Percentiles rank a stretch among this genome's conserved stretches.
These are phyloP conservation scores for Oophaga pumilio DNA, from an alignment of 2,113 vertebrate species.

Conservation along the genomic window DNA sequence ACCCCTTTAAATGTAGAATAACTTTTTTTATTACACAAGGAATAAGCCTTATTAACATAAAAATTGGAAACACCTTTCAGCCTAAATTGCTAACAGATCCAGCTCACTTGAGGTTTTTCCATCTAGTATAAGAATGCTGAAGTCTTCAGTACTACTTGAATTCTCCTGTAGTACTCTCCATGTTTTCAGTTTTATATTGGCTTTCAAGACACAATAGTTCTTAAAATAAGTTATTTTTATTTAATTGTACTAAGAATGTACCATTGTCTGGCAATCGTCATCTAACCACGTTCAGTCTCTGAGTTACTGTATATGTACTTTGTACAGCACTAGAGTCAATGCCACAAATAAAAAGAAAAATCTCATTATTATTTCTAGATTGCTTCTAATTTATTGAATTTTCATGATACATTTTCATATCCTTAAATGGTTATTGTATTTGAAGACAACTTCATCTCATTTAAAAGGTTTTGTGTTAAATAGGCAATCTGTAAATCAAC, in stretches of 20 bases:
- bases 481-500: too few relatives aligned
- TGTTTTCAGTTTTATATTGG: not conserved
- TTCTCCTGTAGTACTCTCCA: not conserved
- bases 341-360: not conserved
- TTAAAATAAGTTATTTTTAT: conserved; percentile 31
- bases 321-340: not conserved
- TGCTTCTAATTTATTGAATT: not conserved
- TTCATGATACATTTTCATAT: not conserved
- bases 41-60: not conserved
- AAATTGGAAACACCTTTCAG: not conserved
- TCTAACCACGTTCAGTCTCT: not conserved
- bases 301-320: not conserved
- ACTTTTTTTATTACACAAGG: not conserved
- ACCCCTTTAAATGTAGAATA: not conserved
- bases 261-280: not conserved
- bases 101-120: not conserved
- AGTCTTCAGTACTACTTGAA: not conserved
- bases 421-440: not conserved
- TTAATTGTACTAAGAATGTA: conserved; percentile 13
- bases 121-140: not conserved
- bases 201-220: not conserved
- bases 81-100: not conserved
- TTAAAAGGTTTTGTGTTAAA: too few relatives aligned
- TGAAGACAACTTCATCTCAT: too few relatives aligned
- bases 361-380: not conserved